phyloP scores from a whole-genome alignment of 2,888 invertebrate species.

The Amphiduros pacificus region DNA sequence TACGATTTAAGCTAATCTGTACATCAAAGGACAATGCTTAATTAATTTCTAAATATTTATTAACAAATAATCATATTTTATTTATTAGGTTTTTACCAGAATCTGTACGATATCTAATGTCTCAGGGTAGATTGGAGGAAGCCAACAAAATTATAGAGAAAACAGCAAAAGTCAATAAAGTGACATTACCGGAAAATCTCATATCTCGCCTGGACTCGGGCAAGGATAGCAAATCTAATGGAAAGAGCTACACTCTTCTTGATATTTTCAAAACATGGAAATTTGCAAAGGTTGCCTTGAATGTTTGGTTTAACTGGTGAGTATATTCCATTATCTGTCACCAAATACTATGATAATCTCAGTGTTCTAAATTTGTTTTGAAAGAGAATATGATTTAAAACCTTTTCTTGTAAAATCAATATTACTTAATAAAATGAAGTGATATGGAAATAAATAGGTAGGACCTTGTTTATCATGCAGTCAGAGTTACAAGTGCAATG shows the following conservation, averaged over 20 bases:
- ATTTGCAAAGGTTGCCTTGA: conserved; percentile 30
- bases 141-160: conserved; percentile 77
- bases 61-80: too few species aligned
- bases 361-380: too few species aligned
- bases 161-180: conserved; percentile 72
- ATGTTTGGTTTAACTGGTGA: conserved; percentile 39
- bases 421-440: too few species aligned
- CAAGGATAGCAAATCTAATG: background rate
- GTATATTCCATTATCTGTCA: background rate
- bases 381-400: too few species aligned
- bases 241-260: conserved; percentile 16
- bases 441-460: too few species aligned
- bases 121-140: conserved; percentile 69
- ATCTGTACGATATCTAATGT: conserved; percentile 19
- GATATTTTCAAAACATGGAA: conserved; percentile 31
- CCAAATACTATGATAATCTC: background rate
- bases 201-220: background rate
- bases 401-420: too few species aligned
- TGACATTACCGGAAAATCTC: conserved; percentile 6
- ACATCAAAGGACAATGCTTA: too few species aligned
- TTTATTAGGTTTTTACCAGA: conserved; percentile 24
- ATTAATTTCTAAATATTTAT: too few species aligned
- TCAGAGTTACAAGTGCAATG: too few species aligned
- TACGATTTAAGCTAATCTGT: too few species aligned
- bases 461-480: too few species aligned